Evolutionary conservation across 2,888 invertebrate genomes (phyloP).

Genomic region (Drosophila neonasuta): DNA sequence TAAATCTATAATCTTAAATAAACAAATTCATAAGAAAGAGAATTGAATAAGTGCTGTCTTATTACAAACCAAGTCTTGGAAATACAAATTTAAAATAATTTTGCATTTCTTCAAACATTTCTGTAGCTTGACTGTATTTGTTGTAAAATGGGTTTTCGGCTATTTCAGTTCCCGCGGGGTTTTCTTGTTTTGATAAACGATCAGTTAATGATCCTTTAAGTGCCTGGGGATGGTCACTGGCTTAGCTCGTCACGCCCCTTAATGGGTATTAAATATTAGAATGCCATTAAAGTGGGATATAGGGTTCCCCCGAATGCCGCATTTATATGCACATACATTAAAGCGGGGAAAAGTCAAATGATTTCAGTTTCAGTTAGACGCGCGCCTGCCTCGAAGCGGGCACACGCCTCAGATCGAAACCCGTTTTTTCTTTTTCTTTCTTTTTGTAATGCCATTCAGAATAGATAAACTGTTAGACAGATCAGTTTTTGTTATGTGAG

Average conservation of each 20-base stretch:
- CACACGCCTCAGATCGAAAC: constrained; percentile 69
- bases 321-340: constrained; percentile 56
- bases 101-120: too few species aligned
- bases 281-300: constrained; percentile 37
- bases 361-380: constrained; percentile 72
- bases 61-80: too few species aligned
- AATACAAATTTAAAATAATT: neutral
- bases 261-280: constrained; percentile 36
- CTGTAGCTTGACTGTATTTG: neutral
- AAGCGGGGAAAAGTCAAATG: constrained; percentile 64
- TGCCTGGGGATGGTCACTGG: constrained; percentile 26
- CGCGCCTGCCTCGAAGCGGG: constrained; percentile 34
- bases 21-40: too few species aligned
- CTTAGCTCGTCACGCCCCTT: constrained; percentile 37
- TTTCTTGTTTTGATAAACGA: constrained; percentile 40
- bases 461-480: constrained; percentile 17
- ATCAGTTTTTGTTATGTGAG: constrained; percentile 15
- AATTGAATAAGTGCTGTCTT: too few species aligned
- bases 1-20: too few species aligned
- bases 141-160: neutral
- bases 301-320: constrained; percentile 47
- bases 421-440: constrained; percentile 61
- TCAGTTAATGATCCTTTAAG: constrained; percentile 64
- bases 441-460: constrained; percentile 68
- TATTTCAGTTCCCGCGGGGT: constrained; percentile 7